Evolutionary conservation across 2,113 vertebrate genomes (phyloP).

Genomic region (Spea bombifrons): DNA sequence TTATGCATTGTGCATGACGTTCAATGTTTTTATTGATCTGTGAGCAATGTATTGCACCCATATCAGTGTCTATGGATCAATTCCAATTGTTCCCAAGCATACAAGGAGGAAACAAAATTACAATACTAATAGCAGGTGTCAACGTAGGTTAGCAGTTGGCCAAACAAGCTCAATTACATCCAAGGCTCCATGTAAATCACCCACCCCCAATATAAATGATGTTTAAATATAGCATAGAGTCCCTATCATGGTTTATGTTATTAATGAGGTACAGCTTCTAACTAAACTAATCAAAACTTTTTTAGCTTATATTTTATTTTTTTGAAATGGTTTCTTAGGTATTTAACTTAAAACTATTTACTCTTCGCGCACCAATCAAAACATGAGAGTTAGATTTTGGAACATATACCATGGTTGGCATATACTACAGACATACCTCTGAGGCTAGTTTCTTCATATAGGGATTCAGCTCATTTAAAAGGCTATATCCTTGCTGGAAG

Average conservation of each 20-base stretch:
- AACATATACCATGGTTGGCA: background rate
- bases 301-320: no score
- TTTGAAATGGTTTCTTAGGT: no score
- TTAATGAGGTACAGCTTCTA: no score
- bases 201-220: no score
- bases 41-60: background rate
- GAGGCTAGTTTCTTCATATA: conserved; percentile 95
- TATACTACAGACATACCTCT: conserved; percentile 72
- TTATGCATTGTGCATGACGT: background rate
- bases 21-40: background rate
- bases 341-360: no score
- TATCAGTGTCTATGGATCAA: background rate
- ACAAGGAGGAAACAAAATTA: no score
- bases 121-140: background rate
- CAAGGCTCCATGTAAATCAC: no score
- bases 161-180: no score
- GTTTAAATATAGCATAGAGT: no score
- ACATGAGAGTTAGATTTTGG: background rate
- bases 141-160: no score
- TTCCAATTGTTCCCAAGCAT: background rate
- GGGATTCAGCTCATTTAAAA: conserved; percentile 88
- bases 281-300: no score
- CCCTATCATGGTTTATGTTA: no score
- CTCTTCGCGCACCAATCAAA: background rate
- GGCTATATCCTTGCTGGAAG: conserved; percentile 92